Evolutionary conservation across 1,140 invertebrate genomes (phyloP), one percentile per base, ranked within the genome.

Genomic region (Leptinotarsa texana): DNA sequence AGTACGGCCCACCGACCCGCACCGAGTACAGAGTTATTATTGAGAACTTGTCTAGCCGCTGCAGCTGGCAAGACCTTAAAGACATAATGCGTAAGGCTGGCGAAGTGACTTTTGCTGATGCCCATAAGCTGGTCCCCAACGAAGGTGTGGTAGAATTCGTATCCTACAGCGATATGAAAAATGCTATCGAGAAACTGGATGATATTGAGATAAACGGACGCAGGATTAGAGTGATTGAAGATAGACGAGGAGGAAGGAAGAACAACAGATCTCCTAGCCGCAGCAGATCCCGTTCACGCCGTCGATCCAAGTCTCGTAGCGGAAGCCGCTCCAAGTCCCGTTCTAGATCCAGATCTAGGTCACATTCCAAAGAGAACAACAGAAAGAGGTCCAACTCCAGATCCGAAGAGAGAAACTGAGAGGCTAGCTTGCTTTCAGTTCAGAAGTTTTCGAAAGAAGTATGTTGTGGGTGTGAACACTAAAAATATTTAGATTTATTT

Each of bases 81-180:
- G 97, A 99, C 88, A 96, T 96, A 85, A 98, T 99, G 96, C 92
- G 97, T 84, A 94, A 97, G 87, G 96, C 96, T 84, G 97, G 97
- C 74, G 97, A 99, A 89, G 97, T 99, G 3, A 98, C 96, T 62
- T 99, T 98, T 86, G 97, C 97, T 80, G 94, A 96, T 90, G 95
- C 94, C 62, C 95, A 96, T 83, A 94, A 95, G 81, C 72, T 77
- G n/a, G 89, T 90, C 65, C 89, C 90, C 79, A 94, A 95, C 86
- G 94, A 96, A n/a, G 95, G 96, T 66, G 94, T 97, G 82, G 95
- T 97, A 4, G 95, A 97, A 85, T 97, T 97, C 87, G 93, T 94
- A 22, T 92, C 93, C 0, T 91, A 92, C 82, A 92, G 93, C 1
- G 97, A 98, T 85, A 92, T 99, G 91, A 96, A 96, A 84, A 95